Percentiles rank a stretch among this genome's conserved stretches.
Conservation (phyloP, 2,888 invertebrate genomes). For the Apoda limacodes region DNA sequence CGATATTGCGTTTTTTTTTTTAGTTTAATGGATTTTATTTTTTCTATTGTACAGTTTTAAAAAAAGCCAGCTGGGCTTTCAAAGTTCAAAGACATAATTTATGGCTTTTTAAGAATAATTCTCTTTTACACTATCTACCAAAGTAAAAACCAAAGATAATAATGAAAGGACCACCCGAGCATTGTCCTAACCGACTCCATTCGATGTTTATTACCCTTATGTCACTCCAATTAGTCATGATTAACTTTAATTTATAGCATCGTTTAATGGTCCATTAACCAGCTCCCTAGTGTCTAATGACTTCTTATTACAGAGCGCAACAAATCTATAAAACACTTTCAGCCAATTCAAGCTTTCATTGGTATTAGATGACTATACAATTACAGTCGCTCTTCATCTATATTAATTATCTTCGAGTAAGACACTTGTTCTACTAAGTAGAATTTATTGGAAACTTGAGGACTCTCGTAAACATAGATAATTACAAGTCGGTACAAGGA, state of each 20-base stretch:
- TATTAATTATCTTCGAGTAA: too few relatives aligned
- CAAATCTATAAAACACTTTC: constrained; percentile 55
- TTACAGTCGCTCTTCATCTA: constrained; percentile 28
- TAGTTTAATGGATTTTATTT: too few relatives aligned
- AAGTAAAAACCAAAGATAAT: constrained; percentile 32
- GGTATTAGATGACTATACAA: constrained; percentile 39
- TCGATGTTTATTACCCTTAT: constrained; percentile 33
- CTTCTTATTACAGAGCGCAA: constrained; percentile 46
- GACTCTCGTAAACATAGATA: too few relatives aligned
- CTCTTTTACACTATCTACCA: too few relatives aligned
- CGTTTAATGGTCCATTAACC: constrained; percentile 59
- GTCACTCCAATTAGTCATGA: constrained; percentile 61
- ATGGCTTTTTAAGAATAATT: too few relatives aligned
- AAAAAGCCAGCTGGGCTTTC: too few relatives aligned
- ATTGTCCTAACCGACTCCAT: constrained; percentile 24
- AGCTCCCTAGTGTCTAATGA: constrained; percentile 48
- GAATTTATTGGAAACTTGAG: too few relatives aligned
- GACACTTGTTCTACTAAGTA: too few relatives aligned
- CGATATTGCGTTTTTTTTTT: too few relatives aligned
- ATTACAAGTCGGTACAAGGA: too few relatives aligned
- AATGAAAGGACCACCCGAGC: constrained; percentile 54
- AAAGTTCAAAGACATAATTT: too few relatives aligned
- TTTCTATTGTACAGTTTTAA: too few relatives aligned
- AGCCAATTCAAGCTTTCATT: constrained; percentile 47
- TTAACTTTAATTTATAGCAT: constrained; percentile 63